phyloP scores from a whole-genome alignment of 92 coral and sea anemone genomes.

The Meandrina meandrites region DNA sequence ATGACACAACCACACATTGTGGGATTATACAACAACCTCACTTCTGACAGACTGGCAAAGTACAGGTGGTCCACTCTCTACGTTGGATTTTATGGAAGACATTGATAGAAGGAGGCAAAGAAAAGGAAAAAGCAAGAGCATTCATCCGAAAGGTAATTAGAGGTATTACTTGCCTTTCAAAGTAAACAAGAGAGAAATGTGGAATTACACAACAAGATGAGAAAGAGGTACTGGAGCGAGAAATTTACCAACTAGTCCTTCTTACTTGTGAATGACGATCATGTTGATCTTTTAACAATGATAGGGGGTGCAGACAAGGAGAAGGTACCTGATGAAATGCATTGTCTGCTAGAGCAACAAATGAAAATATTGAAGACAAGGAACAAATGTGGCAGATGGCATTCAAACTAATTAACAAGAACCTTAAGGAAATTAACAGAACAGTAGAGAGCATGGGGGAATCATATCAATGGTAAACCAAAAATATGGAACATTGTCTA shows the following conservation, averaged over 20 bases:
- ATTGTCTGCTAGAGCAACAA: not conserved
- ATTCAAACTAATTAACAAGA: not conserved
- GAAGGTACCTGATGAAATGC: not conserved
- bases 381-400: not conserved
- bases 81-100: not conserved
- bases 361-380: not conserved
- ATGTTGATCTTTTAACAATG: not conserved
- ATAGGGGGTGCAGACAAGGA: not conserved
- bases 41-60: not conserved
- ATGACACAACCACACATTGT: not conserved
- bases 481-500: too few species aligned
- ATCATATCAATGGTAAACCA: too few species aligned
- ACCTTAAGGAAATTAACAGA: too few species aligned
- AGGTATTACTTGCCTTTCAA: not conserved
- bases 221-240: not conserved
- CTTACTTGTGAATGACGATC: not conserved
- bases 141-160: not conserved
- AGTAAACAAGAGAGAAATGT: not conserved
- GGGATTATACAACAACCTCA: not conserved
- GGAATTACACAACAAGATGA: not conserved
- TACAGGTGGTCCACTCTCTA: not conserved
- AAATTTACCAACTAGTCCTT: not conserved
- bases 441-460: too few species aligned
- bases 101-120: not conserved
- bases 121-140: not conserved